Evolutionary conservation across 2,113 vertebrate species (phyloP), one percentile per base, ranked within the genome.

Genomic region (Syrmaticus mikado): DNA sequence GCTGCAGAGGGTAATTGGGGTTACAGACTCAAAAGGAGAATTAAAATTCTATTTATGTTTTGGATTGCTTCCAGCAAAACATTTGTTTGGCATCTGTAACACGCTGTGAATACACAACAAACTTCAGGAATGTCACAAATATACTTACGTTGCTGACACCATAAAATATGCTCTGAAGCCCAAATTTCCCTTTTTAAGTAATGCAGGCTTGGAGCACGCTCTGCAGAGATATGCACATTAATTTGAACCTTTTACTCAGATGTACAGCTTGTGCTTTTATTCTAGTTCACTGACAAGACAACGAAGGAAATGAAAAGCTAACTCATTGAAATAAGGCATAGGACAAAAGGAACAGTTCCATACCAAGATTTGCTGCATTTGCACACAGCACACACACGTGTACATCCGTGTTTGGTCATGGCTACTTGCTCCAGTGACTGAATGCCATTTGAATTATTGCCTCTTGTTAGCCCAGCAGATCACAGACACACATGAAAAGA

Each of bases 1-100:
- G 88, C 84, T 68, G 41, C 46, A 88, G 89, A 95, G 84, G 84
- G 65, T 89, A 97, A 97, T 62, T 92, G 87, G 82, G 93, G 83
- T 93, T 92, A 90, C 61, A 95, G 61, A 89, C 85, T 90, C 87
- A 28, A 88, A 93, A 85, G 85, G 8, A 78, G 67, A 97, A 96
- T 88, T 84, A 93, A 93, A 96, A 83, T 77, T 86, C 75, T 91
- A 60, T 81, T 77, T 90, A 75, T 77, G 94, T 52, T 94, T 75
- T 96, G 82, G 95, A 91, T 27, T 68, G 74, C 41, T 76, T 95
- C 73, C 71, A 94, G 41, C 28, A 82, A 90, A 90, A 87, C 73
- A 82, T 90, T 65, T 65, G 36, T 46, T 91, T 82, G 65, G 65
- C 73, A 89, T 86, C n/a, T 89, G 58, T 27, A 50, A 14, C 20